Evolutionary conservation across 2,113 vertebrate genomes (phyloP), one percentile per base, ranked within the genome.

Genomic region (Ammodytes dubius): DNA sequence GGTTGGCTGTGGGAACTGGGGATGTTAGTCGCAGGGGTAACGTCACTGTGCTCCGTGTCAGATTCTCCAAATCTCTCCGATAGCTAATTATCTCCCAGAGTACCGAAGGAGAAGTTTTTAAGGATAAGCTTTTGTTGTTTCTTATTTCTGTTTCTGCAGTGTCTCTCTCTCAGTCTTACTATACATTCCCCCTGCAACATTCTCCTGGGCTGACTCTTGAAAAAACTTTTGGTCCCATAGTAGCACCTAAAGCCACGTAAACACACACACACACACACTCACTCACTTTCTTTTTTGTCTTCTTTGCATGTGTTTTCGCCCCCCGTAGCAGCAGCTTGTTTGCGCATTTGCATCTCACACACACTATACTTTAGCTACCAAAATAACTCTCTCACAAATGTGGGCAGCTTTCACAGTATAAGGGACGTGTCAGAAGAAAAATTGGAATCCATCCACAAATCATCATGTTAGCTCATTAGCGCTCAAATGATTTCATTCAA

Each of bases 1-100:
- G 27, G 74, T 73, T 63, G 37, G 9, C 70, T 87, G 79, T 92
- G 89, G 87, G 90, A 89, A 82, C 85, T 67, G 66, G 83, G 68
- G 85, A 87, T 83, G 81, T 65, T 27, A 85, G 86, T 93, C 84
- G 59, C 72, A 39, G 72, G 73, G 83, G 87, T 72, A 85, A 85
- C 74, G 74, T 84, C 85, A 82, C 75, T 71, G 53, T 75, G 87
- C 82, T 84, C 71, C 40, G 49, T 87, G 87, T 93, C 93, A 86
- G 87, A 88, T 92, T 88, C 88, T 80, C 84, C 87, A 87, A 87
- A 90, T 92, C 82, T 89, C 88, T 86, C 74, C 72, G 54, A 88
- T 82, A 63, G 81, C 88, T 93, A 92, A 94, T 94, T 90, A 91
- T 88, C 92, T 90, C 88, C 76, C 85, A 66, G 47, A 85, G 81